These are phyloP conservation scores for Ictidomys tridecemlineatus DNA, from an alignment of 2,113 vertebrate genomes.

Conservation along the genomic window DNA sequence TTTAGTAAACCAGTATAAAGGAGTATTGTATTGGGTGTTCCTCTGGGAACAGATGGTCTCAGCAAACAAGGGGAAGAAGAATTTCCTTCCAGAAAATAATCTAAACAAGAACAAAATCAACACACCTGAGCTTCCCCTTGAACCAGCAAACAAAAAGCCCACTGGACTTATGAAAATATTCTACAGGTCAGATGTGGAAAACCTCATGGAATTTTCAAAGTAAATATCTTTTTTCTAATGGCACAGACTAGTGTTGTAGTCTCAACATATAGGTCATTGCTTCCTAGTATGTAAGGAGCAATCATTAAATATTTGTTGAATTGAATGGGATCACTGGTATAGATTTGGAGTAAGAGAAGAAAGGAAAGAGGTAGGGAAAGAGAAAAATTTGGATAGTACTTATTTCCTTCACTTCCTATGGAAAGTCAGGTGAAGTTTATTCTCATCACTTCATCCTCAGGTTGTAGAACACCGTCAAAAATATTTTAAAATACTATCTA, in stretches of 20 bases:
- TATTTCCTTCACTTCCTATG: background rate
- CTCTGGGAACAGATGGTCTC: background rate
- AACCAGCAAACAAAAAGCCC: slow-evolving; percentile 38
- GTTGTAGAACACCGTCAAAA: background rate
- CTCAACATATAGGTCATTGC: slow-evolving; percentile 12
- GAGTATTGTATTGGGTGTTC: background rate
- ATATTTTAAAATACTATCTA: background rate
- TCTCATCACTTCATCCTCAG: background rate
- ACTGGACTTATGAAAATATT: background rate
- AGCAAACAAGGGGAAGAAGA: background rate
- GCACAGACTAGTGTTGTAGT: background rate
- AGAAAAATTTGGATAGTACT: background rate
- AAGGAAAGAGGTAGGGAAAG: background rate
- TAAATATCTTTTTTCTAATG: slow-evolving; percentile 54
- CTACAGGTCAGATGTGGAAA: background rate
- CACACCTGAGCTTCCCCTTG: background rate
- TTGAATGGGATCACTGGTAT: slow-evolving; percentile 19
- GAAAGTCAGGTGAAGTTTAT: background rate
- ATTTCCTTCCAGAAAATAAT: slow-evolving; percentile 3
- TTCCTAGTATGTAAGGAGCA: background rate
- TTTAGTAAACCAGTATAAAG: background rate
- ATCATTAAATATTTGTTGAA: slow-evolving; percentile 53
- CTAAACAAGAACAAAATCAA: slow-evolving; percentile 30
- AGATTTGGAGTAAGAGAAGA: background rate
- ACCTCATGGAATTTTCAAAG: slow-evolving; percentile 30